phyloP scores from a whole-genome alignment of 2,797 vertebrate genomes.

The Lagorchestes hirsutus region DNA sequence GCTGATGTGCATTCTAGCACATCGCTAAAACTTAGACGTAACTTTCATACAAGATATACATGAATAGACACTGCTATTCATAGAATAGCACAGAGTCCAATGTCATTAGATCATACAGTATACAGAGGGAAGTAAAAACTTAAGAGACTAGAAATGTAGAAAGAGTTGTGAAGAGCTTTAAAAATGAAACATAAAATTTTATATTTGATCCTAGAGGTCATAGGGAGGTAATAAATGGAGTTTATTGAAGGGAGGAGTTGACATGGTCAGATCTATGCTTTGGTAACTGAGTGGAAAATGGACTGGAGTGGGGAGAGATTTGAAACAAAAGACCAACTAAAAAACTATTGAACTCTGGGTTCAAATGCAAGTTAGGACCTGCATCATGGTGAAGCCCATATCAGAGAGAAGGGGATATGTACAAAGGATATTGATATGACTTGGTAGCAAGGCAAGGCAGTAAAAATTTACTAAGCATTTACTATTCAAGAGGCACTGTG shows the following conservation, averaged over 20 bases:
- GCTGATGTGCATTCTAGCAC: neutral
- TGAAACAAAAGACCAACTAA: neutral
- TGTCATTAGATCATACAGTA: neutral
- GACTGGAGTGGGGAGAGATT: neutral
- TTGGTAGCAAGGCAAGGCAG: neutral
- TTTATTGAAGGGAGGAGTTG: neutral
- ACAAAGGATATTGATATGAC: neutral
- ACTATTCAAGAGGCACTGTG: neutral
- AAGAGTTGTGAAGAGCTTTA: neutral
- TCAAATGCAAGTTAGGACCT: neutral
- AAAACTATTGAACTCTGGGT: neutral
- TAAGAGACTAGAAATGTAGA: neutral
- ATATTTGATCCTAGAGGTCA: neutral
- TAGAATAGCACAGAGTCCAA: neutral
- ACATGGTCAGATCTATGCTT: neutral
- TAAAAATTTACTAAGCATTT: neutral
- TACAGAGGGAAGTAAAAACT: neutral
- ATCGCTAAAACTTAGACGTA: neutral
- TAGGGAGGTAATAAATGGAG: neutral
- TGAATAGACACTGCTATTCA: neutral
- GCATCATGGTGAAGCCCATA: neutral
- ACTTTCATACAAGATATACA: neutral
- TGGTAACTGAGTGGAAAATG: neutral
- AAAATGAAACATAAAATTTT: neutral
- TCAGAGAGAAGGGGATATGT: neutral